Conservation (phyloP, 2,797 vertebrate genomes). For the Arctocebus calabarensis region DNA sequence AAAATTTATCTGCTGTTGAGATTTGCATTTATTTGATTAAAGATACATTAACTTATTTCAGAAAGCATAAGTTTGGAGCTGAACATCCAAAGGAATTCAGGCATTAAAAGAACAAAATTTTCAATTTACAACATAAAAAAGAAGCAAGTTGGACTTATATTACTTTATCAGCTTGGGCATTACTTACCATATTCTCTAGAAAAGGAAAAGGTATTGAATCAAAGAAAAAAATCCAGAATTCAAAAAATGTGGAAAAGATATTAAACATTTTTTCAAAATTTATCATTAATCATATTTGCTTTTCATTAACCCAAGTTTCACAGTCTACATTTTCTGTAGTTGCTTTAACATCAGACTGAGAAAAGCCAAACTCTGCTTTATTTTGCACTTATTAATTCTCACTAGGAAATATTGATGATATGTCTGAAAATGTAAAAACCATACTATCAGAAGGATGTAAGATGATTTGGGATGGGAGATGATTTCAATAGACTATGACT, state of each 20-base stretch:
- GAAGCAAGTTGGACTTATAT: neutral
- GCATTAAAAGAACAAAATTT: neutral
- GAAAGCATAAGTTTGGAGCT: neutral
- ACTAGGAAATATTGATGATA: neutral
- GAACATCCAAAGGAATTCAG: neutral
- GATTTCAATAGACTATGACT: neutral
- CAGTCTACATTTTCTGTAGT: neutral
- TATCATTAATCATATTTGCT: neutral
- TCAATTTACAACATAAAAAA: neutral
- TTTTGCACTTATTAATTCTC: neutral
- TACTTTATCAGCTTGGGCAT: constrained; percentile 2
- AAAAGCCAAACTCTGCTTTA: neutral
- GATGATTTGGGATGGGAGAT: neutral
- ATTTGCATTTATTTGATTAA: constrained; percentile 28
- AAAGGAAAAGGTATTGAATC: neutral
- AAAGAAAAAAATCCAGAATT: constrained; percentile 35
- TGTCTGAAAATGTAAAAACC: constrained; percentile 24
- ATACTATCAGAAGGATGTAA: neutral
- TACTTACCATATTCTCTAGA: neutral
- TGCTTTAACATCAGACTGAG: neutral
- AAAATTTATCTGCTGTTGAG: neutral
- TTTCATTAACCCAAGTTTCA: neutral
- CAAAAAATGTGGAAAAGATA: neutral
- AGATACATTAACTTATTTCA: neutral
- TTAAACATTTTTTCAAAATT: neutral